phyloP scores from a whole-genome alignment of 1,140 invertebrate genomes.

The Bombus polaris region DNA sequence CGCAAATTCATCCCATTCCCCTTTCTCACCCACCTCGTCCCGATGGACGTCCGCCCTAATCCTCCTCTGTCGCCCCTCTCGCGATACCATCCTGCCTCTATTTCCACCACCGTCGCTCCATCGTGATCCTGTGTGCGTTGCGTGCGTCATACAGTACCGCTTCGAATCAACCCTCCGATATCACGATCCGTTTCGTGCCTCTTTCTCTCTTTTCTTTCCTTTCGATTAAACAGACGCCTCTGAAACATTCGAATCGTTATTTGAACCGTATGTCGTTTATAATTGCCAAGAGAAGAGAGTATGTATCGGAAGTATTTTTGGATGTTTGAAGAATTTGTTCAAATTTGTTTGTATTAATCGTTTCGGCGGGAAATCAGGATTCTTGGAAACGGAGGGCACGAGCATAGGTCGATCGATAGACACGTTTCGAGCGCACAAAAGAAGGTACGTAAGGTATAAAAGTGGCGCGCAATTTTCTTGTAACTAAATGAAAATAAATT shows the following conservation, averaged over 20 bases:
- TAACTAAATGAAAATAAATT: conserved; percentile 82
- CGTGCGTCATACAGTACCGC: conserved; percentile 15
- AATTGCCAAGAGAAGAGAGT: too few relatives aligned
- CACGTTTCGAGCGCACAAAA: conserved; percentile 8
- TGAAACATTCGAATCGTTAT: conserved; percentile 7
- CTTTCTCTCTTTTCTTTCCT: neutral
- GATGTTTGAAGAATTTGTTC: fast-evolving
- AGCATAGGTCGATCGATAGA: conserved; percentile 33
- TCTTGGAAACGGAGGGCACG: neutral
- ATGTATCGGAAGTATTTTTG: too few relatives aligned
- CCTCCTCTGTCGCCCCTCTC: conserved; percentile 35
- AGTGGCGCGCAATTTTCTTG: conserved; percentile 77
- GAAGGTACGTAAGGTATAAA: conserved; percentile 36
- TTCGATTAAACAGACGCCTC: neutral
- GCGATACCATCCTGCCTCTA: conserved; percentile 34
- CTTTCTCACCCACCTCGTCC: conserved; percentile 35
- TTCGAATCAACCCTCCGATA: conserved; percentile 18
- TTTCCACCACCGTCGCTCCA: conserved; percentile 49
- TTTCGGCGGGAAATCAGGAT: fast-evolving
- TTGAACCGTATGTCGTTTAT: too few relatives aligned
- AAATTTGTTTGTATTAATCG: fast-evolving
- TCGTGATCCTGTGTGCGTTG: conserved; percentile 18
- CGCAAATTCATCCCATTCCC: conserved; percentile 70
- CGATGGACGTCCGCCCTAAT: conserved; percentile 50
- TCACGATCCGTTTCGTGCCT: neutral